Evolutionary conservation across 2,113 vertebrate genomes (phyloP).

Genomic region (Halcyon malimbica): DNA sequence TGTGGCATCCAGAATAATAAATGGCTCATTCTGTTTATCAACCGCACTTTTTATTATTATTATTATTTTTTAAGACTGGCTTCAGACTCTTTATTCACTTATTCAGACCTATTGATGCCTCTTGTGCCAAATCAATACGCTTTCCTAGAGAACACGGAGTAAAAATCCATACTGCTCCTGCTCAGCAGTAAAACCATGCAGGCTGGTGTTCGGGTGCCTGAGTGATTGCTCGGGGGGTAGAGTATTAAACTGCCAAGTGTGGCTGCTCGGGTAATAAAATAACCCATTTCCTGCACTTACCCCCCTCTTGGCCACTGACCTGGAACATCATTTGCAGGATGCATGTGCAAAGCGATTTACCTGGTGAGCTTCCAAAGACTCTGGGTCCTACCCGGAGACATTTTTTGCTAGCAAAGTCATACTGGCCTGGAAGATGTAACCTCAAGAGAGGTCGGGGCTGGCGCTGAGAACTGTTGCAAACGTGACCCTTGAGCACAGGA

Average conservation of each 20-base stretch:
- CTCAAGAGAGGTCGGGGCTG: background rate
- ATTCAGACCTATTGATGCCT: constrained; percentile 37
- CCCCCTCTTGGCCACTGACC: background rate
- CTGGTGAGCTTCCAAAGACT: background rate
- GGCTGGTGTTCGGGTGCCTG: background rate
- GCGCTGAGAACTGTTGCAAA: accelerated
- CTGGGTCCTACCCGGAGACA: accelerated
- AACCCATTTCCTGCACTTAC: background rate
- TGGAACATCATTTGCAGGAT: background rate
- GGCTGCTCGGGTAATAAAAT: background rate
- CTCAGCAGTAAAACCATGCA: constrained; percentile 24
- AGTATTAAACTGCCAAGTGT: background rate
- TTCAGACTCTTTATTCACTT: constrained; percentile 50
- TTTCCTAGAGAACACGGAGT: constrained; percentile 54
- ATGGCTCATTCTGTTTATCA: constrained; percentile 11
- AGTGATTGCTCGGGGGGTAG: background rate
- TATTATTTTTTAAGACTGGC: constrained; percentile 48
- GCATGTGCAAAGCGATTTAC: background rate
- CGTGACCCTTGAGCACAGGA: background rate
- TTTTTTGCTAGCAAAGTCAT: background rate
- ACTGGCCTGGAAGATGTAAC: background rate
- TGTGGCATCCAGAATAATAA: background rate
- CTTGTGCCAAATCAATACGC: constrained; percentile 48
- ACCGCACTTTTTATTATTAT: constrained; percentile 2
- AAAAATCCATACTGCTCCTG: constrained; percentile 54